Percentiles rank a stretch among this genome's conserved stretches.
These are phyloP conservation scores for Solea senegalensis DNA, from an alignment of 2,113 vertebrate species.

Conservation along the genomic window DNA sequence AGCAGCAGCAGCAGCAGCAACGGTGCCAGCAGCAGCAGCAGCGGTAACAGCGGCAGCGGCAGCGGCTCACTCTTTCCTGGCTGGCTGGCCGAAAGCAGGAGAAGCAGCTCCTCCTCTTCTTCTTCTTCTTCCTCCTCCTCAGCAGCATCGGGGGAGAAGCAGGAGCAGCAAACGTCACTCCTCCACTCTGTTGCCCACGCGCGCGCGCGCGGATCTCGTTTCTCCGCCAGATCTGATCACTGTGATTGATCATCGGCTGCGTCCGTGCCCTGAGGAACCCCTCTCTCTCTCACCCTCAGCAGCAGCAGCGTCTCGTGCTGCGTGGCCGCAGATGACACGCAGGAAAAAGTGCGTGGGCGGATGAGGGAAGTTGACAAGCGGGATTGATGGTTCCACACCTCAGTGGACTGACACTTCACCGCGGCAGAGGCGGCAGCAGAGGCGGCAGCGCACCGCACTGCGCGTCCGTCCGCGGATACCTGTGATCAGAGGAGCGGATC, in stretches of 20 bases:
- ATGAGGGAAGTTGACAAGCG: conserved; percentile 70
- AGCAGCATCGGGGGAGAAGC: conserved; percentile 15
- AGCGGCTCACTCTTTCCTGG: too few relatives aligned
- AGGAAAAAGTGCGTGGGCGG: conserved; percentile 68
- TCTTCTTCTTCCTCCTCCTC: background rate
- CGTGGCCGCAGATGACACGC: conserved; percentile 56
- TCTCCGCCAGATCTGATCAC: conserved; percentile 43
- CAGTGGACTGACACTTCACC: conserved; percentile 50
- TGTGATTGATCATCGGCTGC: conserved; percentile 59
- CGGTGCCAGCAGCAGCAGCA: too few relatives aligned
- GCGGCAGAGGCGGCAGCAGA: background rate
- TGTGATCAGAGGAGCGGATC: conserved; percentile 35
- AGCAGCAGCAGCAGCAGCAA: too few relatives aligned
- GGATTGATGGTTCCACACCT: conserved; percentile 66
- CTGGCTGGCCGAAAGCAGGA: too few relatives aligned
- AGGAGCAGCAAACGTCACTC: conserved; percentile 28
- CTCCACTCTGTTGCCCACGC: conserved; percentile 29
- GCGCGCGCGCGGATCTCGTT: conserved; percentile 46
- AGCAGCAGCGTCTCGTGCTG: background rate
- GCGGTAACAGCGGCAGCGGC: too few relatives aligned
- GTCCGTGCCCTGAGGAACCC: conserved; percentile 55
- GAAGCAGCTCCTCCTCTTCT: background rate
- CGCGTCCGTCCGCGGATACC: conserved; percentile 20
- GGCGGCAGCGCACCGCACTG: too few relatives aligned
- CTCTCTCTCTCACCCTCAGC: background rate